Base-by-base conservation (phyloP, 2,888 invertebrate species). In the Phlogophora meticulosa region DNA sequence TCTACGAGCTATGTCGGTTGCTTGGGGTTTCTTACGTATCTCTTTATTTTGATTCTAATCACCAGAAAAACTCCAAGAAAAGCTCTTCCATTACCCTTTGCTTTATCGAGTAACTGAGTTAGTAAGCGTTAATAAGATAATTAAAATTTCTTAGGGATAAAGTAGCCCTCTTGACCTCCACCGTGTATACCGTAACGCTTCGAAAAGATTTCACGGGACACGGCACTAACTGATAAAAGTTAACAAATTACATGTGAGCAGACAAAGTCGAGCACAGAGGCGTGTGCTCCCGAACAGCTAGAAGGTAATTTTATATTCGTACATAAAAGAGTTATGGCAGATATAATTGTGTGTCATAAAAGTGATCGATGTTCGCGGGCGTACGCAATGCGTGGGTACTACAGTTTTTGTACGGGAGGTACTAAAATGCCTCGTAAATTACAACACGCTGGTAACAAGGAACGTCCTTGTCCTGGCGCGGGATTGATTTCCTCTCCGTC, bases 301-400 rank as follows among this genome's bases (percentile, higher is more conserved):
- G 57, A 59, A 77, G 70, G 76, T 70, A 76, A 79, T 76, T 78
- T 79, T 74, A 77, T 79, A 71, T 74, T 74, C 62, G 22, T 48
- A 72, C 70, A 76, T 82, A 72, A 82, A 82, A 80, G 58, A 65
- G 82, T 81, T 82, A 82, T 70, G 78, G 69, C 69, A 68, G 55
- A 66, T 73, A 73, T 81, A 81, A 72, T 80, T 76, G 79, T 76
- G 65, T 36, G 60, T 69, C 82, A 69, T 81, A 78, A 78, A 78
- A 57, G 49, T 66, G 65, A 62, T 72, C 80, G 64, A 80, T 75
- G 70, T 56, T 65, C 45, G 53, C 45, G 59, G 34, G 32, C 13
- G 45, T 52, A 45, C 45, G 36, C 60, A 28, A 49, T 46, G 57
- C 49, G 46, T 22, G 22, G 28, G n/a, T 53, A 45, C 63, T 59